Base-by-base conservation (phyloP, 2,113 vertebrate genomes). In the Esox niger region DNA sequence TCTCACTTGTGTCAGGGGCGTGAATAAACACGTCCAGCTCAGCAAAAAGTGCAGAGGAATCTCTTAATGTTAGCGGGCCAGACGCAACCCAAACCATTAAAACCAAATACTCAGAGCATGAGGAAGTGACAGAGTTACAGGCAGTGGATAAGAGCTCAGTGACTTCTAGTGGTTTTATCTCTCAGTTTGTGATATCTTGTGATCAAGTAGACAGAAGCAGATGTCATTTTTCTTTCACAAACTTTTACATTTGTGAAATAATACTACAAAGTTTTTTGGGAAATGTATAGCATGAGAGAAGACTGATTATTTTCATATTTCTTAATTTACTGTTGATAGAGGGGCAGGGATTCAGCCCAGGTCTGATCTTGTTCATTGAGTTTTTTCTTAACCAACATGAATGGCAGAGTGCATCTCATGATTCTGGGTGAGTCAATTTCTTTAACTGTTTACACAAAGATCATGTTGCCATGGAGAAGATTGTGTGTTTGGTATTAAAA, bases 361-460 rank as follows among this genome's bases (percentile, higher is more conserved):
- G 20, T 32, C 26, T 35, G 21, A 20, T 23, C 32, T 35, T 21
- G 7, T 5, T 30, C 23, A 11, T 56, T 27, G 32, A 15, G 10
- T 29, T 69, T 2, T 23, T 20, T 62, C 55, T 76, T 73, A 71
- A 81, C 62, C 70, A 91, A n/a, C 70, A 91, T 90, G 87, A 68
- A 2, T 6, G n/a, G 29, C 55, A 71, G 57, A 30, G 64, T 66
- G 71, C 73, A 7, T 71, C 75, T 88, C 27, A 70, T 87, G 62
- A 62, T 82, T 55, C 60, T 87, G 68, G 84, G 90, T 91, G 79
- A 90, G 90, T 88, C 62, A 59, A 21, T 71, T 68, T 62, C 62
- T 35, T 75, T 9, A 63, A 62, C 29, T 27, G 62, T 33, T 80
- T 68, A 30, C 27, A 62, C 35, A 32, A 2, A 29, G 21, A 30